Evolutionary conservation across 1,140 invertebrate genomes (phyloP), one percentile per base, ranked within the genome.

Genomic region (Zaprionus capensis): DNA sequence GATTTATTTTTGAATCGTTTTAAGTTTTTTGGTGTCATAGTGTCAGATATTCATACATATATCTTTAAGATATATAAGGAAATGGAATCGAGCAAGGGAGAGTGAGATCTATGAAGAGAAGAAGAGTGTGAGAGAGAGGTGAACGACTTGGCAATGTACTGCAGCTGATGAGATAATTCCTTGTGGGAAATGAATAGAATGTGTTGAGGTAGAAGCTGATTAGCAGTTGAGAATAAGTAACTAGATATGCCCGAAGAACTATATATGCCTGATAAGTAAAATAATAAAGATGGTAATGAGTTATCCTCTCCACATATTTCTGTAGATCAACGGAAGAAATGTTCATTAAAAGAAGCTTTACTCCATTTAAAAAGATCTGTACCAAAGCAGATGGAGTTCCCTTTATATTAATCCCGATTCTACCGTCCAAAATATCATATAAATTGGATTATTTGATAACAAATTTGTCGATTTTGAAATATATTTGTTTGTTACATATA

Each of bases 1-100:
- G 85, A 90, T 90, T 90, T 88, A 88, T 88, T 88, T 88, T 63
- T 85, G 81, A 78, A 85, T 66, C 64, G 36, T 51, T 78, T 76
- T 71, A 28, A 59, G 20, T 63, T 38, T 66, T 82, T 58, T 75
- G 31, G 58, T 70, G 78, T 78, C 78, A 68, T 63, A 70, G 68
- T 80, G 81, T 83, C 78, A 82, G 77, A 79, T 81, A 63, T 84
- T 49, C 72, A 59, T 74, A 61, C 61, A 22, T 59, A 56, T 56
- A 56, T 24, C 24, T 31, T 15, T 6, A 12, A 24, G 46, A 51
- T 24, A 12, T 51, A 11, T 12, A 24, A 24, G 53, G 26, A 9
- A 15, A 53, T 11, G 22, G 0, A 14, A 49, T 12, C 1, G 6
- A 55, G 24, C 1, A 14, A 55, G 0, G 7, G 14, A 24, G 51